Percentiles rank a stretch among this genome's conserved stretches.
Conservation (phyloP, 2,113 vertebrate species). For the Laterallus jamaicensis region DNA sequence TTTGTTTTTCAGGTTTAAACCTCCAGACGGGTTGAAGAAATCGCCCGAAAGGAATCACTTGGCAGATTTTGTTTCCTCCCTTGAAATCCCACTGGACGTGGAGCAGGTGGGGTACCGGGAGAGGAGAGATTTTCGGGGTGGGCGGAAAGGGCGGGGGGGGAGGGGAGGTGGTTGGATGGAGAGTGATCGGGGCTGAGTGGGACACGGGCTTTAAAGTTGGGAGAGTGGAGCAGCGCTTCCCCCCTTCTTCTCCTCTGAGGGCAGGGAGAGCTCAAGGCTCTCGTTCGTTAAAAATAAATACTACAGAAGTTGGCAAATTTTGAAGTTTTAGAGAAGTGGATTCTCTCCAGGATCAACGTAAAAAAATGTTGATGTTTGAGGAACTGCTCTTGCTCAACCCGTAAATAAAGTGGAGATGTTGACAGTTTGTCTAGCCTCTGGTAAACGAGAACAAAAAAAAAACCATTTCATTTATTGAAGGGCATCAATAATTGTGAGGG, state of each 20-base stretch:
- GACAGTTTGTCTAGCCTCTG: slow-evolving; percentile 37
- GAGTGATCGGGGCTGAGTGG: not conserved
- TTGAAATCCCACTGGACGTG: slow-evolving; percentile 29
- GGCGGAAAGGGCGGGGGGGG: not conserved
- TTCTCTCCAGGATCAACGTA: slow-evolving; percentile 43
- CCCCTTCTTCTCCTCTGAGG: not conserved
- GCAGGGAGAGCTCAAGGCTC: not conserved
- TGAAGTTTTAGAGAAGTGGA: slow-evolving; percentile 57
- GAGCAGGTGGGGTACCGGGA: slow-evolving; percentile 64
- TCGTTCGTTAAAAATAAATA: slow-evolving; percentile 61
- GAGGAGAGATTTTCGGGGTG: not conserved
- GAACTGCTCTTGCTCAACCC: slow-evolving; percentile 57
- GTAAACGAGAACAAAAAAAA: slow-evolving; percentile 62
- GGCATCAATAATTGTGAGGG: slow-evolving; percentile 33
- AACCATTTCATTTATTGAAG: slow-evolving; percentile 49
- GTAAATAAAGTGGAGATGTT: slow-evolving; percentile 52
- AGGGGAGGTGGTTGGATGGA: not conserved
- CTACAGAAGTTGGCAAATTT: slow-evolving; percentile 44
- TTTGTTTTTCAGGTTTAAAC: slow-evolving; percentile 71
- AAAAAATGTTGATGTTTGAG: slow-evolving; percentile 46
- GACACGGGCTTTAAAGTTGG: not conserved
- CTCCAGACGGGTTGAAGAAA: slow-evolving; percentile 55
- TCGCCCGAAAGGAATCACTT: slow-evolving; percentile 46
- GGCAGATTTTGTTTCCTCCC: slow-evolving; percentile 49
- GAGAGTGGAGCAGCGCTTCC: not conserved